A percentile compares a stretch with the other conserved stretches of the same genome.
Conservation (phyloP, 2,888 invertebrate genomes). For the Listrodromus nycthemerus region DNA sequence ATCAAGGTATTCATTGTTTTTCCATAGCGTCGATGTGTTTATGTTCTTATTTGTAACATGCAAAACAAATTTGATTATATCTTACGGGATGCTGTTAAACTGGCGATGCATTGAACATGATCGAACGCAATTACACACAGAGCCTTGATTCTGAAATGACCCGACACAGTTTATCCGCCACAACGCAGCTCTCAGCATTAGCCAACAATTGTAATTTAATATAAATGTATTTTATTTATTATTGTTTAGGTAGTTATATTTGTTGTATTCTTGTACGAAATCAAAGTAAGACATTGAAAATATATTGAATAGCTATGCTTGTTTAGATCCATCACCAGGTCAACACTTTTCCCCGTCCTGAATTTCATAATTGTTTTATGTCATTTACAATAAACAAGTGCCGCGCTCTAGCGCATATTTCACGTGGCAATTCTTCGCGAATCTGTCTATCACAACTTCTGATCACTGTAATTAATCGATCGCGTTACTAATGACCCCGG, state of each 20-base stretch:
- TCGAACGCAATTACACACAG: background rate
- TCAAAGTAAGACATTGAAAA: constrained; percentile 19
- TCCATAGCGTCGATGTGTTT: constrained; percentile 2
- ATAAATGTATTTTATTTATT: constrained; percentile 6
- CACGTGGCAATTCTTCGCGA: constrained; percentile 23
- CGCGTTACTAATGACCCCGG: constrained; percentile 38
- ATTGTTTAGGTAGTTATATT: background rate
- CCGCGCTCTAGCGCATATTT: background rate
- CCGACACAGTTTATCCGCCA: constrained; percentile 15
- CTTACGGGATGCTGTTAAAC: constrained; percentile 13
- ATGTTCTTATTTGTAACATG: background rate
- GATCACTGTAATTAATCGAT: constrained; percentile 62
- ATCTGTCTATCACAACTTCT: constrained; percentile 52
- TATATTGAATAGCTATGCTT: constrained; percentile 28
- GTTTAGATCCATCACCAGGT: constrained; percentile 19
- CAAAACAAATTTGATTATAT: background rate
- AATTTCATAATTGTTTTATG: constrained; percentile 27
- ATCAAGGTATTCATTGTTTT: constrained; percentile 43
- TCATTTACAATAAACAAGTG: background rate
- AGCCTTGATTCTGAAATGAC: constrained; percentile 62
- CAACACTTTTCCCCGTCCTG: constrained; percentile 24
- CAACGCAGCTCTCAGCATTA: background rate
- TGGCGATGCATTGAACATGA: background rate
- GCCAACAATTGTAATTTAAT: background rate
- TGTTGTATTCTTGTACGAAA: constrained; percentile 36